Evolutionary conservation across 2,888 invertebrate genomes (phyloP).

Genomic region (Limnephilus auricula): DNA sequence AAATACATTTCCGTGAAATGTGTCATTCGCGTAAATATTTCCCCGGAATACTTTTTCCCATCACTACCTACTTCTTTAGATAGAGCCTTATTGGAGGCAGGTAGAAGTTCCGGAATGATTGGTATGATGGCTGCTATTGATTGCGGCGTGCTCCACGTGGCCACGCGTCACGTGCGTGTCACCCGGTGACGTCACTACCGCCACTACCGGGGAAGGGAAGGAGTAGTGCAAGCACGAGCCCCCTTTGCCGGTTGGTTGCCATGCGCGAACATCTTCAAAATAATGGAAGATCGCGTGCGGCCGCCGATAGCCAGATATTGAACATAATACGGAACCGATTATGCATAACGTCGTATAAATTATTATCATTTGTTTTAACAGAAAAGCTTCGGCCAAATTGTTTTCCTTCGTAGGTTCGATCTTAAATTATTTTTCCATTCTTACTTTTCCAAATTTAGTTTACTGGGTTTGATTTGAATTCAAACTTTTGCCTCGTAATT

Average conservation of each 20-base stretch:
- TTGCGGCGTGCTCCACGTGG: slow-evolving; percentile 46
- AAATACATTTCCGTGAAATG: too few relatives aligned
- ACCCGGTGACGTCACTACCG: slow-evolving; percentile 53
- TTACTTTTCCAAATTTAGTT: neutral
- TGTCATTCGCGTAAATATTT: neutral
- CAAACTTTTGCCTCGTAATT: neutral
- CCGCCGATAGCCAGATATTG: slow-evolving; percentile 6
- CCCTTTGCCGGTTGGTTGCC: neutral
- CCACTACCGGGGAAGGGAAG: slow-evolving; percentile 15
- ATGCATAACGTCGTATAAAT: neutral
- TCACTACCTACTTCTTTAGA: neutral
- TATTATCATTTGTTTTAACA: neutral
- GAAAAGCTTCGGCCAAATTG: neutral
- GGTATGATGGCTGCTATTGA: slow-evolving; percentile 32
- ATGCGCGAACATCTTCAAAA: slow-evolving; percentile 27
- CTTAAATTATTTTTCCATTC: neutral
- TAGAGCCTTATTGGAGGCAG: neutral
- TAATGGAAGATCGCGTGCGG: slow-evolving; percentile 20
- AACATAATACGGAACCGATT: neutral
- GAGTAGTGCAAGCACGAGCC: neutral
- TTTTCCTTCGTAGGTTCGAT: neutral
- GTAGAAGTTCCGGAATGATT: too few relatives aligned
- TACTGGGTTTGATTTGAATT: neutral
- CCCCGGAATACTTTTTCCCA: neutral
- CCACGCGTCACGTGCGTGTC: slow-evolving; percentile 42